phyloP scores from a whole-genome alignment of 2,888 invertebrate genomes.

The Sphinx pinastri region DNA sequence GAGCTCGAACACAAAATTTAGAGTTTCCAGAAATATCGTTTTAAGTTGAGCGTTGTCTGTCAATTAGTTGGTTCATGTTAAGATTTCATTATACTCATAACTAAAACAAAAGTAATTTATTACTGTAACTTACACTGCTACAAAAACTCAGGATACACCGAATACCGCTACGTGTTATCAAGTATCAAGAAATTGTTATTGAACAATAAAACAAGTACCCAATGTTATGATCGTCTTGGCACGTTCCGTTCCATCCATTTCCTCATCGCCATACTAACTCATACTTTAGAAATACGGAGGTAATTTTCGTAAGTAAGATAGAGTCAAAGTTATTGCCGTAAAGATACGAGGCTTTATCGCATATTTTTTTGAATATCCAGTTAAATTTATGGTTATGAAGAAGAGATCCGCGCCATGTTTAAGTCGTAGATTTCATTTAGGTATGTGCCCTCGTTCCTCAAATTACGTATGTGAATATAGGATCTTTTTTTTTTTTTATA shows the following conservation, averaged over 20 bases:
- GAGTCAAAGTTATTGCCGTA: slow-evolving; percentile 25
- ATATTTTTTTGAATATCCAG: slow-evolving; percentile 27
- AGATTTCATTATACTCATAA: too few relatives aligned
- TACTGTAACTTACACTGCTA: too few relatives aligned
- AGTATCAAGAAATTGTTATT: background rate
- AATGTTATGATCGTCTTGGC: slow-evolving; percentile 12
- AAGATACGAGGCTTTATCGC: slow-evolving; percentile 23
- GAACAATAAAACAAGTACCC: slow-evolving; percentile 9
- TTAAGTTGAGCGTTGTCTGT: too few relatives aligned
- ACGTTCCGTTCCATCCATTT: background rate
- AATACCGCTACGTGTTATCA: background rate
- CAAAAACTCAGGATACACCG: background rate
- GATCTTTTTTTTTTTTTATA: too few relatives aligned
- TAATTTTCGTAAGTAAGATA: slow-evolving; percentile 25
- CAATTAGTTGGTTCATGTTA: too few relatives aligned
- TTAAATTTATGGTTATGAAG: slow-evolving; percentile 31
- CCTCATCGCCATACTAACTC: slow-evolving; percentile 15
- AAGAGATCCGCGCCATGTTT: slow-evolving; percentile 21
- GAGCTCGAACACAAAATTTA: too few relatives aligned
- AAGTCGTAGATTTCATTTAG: slow-evolving; percentile 30
- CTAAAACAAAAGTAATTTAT: too few relatives aligned
- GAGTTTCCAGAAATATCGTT: too few relatives aligned
- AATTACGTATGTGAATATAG: slow-evolving; percentile 26
- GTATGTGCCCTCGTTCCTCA: slow-evolving; percentile 26
- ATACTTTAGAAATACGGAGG: slow-evolving; percentile 8